Conservation (phyloP, 2,113 vertebrate species). For the Gobiocypris rarus region DNA sequence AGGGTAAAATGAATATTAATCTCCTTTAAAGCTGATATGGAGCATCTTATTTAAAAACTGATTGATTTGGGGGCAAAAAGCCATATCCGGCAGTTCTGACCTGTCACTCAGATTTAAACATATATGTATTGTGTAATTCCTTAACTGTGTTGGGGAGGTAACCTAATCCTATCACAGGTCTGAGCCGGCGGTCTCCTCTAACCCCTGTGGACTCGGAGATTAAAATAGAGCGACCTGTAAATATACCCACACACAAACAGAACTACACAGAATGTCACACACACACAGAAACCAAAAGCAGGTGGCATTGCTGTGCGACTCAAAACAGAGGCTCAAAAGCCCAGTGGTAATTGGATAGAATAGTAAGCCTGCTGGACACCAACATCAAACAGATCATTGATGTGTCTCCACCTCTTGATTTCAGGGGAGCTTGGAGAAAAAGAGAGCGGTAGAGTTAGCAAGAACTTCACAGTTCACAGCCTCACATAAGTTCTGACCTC, state of each 20-base stretch:
- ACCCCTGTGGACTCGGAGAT: slow-evolving; percentile 6
- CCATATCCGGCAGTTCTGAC: slow-evolving; percentile 43
- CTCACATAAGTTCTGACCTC: slow-evolving; percentile 9
- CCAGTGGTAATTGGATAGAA: slow-evolving; percentile 62
- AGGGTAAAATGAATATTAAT: slow-evolving; percentile 55
- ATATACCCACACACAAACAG: slow-evolving; percentile 6
- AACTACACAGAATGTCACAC: slow-evolving; percentile 2
- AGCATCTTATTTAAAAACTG: slow-evolving; percentile 55
- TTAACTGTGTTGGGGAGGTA: slow-evolving; percentile 37
- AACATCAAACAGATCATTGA: slow-evolving; percentile 65
- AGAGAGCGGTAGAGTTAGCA: slow-evolving; percentile 10
- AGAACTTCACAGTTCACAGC: neutral
- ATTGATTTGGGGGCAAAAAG: slow-evolving; percentile 58
- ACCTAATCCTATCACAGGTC: slow-evolving; percentile 39
- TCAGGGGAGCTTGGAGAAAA: slow-evolving; percentile 53
- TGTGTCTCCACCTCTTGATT: slow-evolving; percentile 64
- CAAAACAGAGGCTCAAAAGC: neutral
- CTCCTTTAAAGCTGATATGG: slow-evolving; percentile 54
- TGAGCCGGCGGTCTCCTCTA: slow-evolving; percentile 8
- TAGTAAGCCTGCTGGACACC: slow-evolving; percentile 53
- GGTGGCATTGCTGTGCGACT: neutral
- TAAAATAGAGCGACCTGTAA: slow-evolving; percentile 21
- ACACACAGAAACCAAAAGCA: neutral
- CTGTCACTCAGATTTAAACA: slow-evolving; percentile 50
- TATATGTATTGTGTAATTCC: slow-evolving; percentile 44